Conservation (phyloP, 2,888 invertebrate genomes). For the Netelia inedita region DNA sequence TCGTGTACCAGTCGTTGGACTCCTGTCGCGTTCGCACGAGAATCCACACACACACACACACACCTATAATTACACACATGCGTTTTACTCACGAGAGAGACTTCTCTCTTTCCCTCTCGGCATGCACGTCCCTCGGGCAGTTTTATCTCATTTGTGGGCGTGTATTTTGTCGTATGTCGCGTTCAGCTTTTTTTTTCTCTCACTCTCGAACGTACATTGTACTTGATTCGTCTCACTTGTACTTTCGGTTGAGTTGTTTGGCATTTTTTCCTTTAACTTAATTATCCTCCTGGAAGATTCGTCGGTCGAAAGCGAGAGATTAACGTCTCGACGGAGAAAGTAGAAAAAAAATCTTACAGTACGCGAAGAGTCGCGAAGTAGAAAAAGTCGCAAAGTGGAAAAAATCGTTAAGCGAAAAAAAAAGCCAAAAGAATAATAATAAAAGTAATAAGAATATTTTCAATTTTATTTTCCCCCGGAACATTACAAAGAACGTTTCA, state of each 20-base stretch:
- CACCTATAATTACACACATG: neutral
- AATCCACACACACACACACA: neutral
- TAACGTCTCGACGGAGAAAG: too few species aligned
- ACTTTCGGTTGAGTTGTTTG: constrained; percentile 12
- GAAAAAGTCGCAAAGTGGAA: too few species aligned
- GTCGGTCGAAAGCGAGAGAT: too few species aligned
- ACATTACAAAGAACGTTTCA: too few species aligned
- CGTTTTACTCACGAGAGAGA: neutral
- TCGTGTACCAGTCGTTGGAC: constrained; percentile 40
- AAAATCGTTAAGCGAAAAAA: too few species aligned
- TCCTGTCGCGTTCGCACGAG: constrained; percentile 21
- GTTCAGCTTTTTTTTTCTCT: constrained; percentile 19
- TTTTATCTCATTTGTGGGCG: constrained; percentile 49
- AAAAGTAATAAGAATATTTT: too few species aligned
- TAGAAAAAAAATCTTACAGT: too few species aligned
- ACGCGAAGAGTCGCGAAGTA: too few species aligned
- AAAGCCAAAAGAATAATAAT: too few species aligned
- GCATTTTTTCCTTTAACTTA: neutral
- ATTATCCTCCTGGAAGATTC: neutral
- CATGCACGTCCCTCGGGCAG: neutral
- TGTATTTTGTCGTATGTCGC: constrained; percentile 46
- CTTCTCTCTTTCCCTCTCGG: neutral
- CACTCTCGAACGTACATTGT: neutral
- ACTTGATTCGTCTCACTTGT: constrained; percentile 28
- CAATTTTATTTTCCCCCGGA: too few species aligned